phyloP scores from a whole-genome alignment of 2,113 vertebrate genomes.

The Pedetes capensis region DNA sequence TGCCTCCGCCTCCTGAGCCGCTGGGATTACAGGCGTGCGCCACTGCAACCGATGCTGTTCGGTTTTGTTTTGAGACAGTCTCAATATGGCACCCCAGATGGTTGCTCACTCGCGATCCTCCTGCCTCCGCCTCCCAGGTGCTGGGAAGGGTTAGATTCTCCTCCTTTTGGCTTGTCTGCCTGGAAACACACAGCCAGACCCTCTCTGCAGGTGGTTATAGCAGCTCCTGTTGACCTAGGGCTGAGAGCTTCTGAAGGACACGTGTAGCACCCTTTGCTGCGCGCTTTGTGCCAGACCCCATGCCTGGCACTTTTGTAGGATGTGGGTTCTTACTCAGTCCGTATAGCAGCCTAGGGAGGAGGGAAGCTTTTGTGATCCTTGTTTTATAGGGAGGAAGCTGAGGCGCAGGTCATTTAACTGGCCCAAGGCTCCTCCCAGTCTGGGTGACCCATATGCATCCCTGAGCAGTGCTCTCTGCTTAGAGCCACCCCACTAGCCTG shows the following conservation, averaged over 20 bases:
- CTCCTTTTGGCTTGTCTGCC: neutral
- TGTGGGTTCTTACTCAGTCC: neutral
- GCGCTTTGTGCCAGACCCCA: neutral
- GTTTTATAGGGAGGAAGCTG: neutral
- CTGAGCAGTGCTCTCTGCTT: neutral
- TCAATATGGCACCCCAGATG: no score
- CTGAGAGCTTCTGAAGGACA: no score
- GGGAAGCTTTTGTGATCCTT: neutral
- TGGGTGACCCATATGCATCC: neutral
- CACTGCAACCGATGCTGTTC: no score
- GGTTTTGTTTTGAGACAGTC: no score
- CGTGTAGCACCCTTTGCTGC: neutral
- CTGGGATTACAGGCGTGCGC: neutral
- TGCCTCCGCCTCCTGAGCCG: neutral
- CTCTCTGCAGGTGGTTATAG: neutral
- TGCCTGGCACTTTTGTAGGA: no score
- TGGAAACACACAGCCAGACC: neutral
- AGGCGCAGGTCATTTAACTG: neutral
- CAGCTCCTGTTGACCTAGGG: neutral
- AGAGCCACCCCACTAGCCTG: neutral
- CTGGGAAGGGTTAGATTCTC: neutral
- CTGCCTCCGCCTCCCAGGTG: neutral
- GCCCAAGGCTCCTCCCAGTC: neutral
- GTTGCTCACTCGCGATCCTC: neutral
- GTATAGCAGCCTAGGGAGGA: neutral